Evolutionary conservation across 2,797 vertebrate species (phyloP).

Genomic region (Arnoldichthys spilopterus): DNA sequence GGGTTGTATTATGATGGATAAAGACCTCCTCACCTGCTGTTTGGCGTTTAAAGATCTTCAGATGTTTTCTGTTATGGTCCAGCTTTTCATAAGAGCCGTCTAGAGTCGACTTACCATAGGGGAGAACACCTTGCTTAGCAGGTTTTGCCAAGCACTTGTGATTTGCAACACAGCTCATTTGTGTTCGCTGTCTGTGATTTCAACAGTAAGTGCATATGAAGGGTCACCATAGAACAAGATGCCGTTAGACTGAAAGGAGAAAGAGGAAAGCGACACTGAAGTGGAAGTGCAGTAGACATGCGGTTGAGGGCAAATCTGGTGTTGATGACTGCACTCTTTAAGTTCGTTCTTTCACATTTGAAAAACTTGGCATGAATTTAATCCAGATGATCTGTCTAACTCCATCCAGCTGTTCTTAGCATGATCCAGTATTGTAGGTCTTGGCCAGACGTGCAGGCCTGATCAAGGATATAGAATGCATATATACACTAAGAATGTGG

Average conservation of each 20-base stretch:
- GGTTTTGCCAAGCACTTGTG: not conserved
- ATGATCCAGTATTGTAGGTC: conserved; percentile 59
- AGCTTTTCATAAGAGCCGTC: not conserved
- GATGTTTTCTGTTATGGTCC: not conserved
- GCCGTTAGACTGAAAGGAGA: not conserved
- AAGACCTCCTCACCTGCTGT: not conserved
- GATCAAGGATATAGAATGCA: conserved; percentile 56
- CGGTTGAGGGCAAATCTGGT: conserved; percentile 4
- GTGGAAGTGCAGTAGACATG: not conserved
- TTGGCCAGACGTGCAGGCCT: conserved; percentile 69
- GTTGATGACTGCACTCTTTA: conserved; percentile 53
- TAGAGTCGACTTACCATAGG: no score
- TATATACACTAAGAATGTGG: not conserved
- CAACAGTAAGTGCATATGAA: not conserved
- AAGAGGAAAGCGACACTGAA: not conserved
- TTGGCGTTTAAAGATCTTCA: not conserved
- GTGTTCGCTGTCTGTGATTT: not conserved
- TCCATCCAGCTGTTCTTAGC: conserved; percentile 68
- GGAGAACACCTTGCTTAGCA: conserved; percentile 8
- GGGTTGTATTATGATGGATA: not conserved
- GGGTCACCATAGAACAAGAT: not conserved
- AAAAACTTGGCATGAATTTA: conserved; percentile 68
- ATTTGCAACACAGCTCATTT: not conserved
- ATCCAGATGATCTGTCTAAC: conserved; percentile 69
- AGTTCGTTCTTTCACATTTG: conserved; percentile 60